Conservation (phyloP, 2,113 vertebrate genomes). For the Antechinus flavipes region DNA sequence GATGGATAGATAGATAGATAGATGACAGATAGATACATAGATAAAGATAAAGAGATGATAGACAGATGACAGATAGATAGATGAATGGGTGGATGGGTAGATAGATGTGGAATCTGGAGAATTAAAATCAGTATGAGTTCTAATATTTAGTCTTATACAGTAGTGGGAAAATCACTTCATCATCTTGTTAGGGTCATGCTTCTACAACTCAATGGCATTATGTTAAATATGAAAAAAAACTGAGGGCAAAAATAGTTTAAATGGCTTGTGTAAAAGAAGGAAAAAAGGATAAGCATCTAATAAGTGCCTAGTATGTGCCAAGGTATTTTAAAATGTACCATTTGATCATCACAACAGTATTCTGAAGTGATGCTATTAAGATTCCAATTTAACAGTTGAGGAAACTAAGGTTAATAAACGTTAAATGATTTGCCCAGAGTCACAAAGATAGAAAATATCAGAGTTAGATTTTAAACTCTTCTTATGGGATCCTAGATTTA, state of each 20-base stretch:
- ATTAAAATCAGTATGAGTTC: not conserved
- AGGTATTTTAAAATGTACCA: not conserved
- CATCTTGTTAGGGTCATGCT: not conserved
- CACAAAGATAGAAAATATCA: not conserved
- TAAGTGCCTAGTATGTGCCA: not conserved
- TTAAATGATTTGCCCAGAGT: not conserved
- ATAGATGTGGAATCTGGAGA: not conserved
- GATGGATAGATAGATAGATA: too few species aligned
- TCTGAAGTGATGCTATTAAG: not conserved
- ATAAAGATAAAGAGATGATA: too few species aligned
- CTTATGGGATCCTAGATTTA: not conserved
- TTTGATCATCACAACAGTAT: not conserved
- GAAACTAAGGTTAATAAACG: not conserved
- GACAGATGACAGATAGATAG: too few species aligned
- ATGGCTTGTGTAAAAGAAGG: not conserved
- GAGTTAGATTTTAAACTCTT: not conserved
- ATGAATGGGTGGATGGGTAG: too few species aligned
- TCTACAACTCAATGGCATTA: not conserved
- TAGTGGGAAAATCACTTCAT: not conserved
- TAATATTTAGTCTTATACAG: not conserved
- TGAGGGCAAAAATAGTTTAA: not conserved
- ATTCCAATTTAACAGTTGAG: not conserved
- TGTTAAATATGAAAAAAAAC: not conserved
- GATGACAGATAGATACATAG: too few species aligned
- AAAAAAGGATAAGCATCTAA: not conserved